Evolutionary conservation across 2,113 vertebrate genomes (phyloP).

Genomic region (Oxyura jamaicensis): DNA sequence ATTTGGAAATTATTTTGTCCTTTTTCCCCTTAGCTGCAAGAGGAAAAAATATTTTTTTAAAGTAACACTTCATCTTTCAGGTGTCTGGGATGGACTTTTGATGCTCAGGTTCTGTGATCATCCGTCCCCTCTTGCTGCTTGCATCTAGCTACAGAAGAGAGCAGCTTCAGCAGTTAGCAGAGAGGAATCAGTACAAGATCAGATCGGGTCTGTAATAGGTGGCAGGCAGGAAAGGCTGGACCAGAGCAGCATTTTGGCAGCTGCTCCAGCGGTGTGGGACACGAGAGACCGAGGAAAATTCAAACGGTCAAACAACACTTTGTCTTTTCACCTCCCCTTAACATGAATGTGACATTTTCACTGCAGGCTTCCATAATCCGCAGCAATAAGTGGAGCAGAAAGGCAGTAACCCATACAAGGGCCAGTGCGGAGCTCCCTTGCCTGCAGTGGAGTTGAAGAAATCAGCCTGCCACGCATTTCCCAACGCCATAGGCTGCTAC

Average conservation of each 20-base stretch:
- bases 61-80: not conserved
- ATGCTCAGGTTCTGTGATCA: not conserved
- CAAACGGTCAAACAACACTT: not conserved
- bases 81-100: not conserved
- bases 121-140: not conserved
- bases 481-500: not conserved
- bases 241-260: not conserved
- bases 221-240: not conserved
- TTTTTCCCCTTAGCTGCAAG: slow-evolving; percentile 37
- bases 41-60: not conserved
- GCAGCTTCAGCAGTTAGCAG: not conserved
- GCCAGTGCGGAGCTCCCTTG: not conserved
- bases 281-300: not conserved
- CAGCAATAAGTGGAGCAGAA: slow-evolving; percentile 50
- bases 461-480: not conserved
- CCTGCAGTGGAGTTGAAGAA: slow-evolving; percentile 6
- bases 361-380: not conserved
- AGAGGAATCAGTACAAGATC: not conserved
- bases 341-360: not conserved
- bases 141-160: not conserved
- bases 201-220: not conserved
- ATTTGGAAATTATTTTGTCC: slow-evolving; percentile 64
- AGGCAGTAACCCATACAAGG: not conserved
- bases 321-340: not conserved
- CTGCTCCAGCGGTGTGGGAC: rapidly evolving